phyloP scores from a whole-genome alignment of 2,797 vertebrate species.

The Halcyon smyrnensis region DNA sequence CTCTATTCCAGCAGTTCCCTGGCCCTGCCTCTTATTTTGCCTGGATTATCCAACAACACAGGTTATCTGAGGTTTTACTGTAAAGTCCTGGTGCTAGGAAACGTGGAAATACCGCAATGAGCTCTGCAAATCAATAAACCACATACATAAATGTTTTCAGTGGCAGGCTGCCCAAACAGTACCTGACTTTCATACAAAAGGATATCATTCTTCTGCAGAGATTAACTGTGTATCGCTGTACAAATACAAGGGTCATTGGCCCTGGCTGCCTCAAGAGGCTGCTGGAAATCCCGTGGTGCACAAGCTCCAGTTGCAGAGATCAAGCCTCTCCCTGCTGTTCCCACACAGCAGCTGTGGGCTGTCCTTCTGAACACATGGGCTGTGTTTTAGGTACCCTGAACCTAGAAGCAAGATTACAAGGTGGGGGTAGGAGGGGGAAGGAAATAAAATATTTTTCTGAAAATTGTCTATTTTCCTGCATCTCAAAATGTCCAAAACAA shows the following conservation, averaged over 20 bases:
- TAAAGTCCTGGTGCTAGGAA: neutral
- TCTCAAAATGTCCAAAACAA: neutral
- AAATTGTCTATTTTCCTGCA: neutral
- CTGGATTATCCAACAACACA: neutral
- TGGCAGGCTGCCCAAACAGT: constrained; percentile 1
- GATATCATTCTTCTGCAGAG: neutral
- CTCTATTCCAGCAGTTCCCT: neutral
- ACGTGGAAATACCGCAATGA: neutral
- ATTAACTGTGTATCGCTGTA: neutral
- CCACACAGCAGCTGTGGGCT: neutral
- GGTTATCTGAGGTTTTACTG: neutral
- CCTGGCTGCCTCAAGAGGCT: neutral
- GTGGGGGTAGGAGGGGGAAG: fast-evolving
- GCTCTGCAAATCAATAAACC: constrained; percentile 13
- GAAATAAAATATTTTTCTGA: neutral
- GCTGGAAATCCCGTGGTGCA: neutral
- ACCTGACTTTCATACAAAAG: neutral
- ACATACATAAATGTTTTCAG: neutral
- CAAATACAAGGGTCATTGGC: neutral
- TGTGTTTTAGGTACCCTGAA: neutral
- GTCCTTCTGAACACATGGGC: neutral
- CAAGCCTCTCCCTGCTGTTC: neutral
- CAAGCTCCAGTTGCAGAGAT: neutral
- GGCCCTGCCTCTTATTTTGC: neutral
- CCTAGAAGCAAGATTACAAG: neutral